phyloP scores from a whole-genome alignment of 2,113 vertebrate species.

The pig (Sus scrofa) region DNA sequence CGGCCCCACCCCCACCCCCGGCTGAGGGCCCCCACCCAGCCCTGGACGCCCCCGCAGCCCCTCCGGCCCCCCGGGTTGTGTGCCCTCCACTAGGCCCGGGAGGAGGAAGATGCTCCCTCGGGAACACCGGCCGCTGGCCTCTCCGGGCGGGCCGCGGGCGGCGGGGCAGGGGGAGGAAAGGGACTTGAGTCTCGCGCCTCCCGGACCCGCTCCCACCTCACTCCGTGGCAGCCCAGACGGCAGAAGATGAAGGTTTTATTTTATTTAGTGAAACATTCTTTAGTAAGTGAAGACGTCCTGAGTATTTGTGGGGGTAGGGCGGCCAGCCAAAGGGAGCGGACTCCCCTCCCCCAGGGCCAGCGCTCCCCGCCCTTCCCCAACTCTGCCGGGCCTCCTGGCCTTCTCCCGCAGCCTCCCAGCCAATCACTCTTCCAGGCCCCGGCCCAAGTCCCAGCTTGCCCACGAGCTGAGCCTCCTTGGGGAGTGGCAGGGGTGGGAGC shows the following conservation, averaged over 20 bases:
- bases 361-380: not conserved
- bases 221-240: not conserved
- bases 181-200: not conserved
- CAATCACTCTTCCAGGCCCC: constrained; percentile 29
- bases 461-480: not conserved
- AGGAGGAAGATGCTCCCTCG: not conserved
- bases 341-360: not conserved
- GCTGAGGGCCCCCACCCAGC: not conserved
- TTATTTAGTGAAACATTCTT: constrained; percentile 74
- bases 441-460: constrained; percentile 68
- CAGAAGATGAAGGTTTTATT: constrained; percentile 49
- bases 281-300: constrained; percentile 57
- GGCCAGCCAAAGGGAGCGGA: not conserved
- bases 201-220: not conserved
- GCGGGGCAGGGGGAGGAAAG: not conserved
- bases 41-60: not conserved
- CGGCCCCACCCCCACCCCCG: not conserved
- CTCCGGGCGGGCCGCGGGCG: not conserved
- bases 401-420: not conserved
- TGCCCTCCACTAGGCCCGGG: not conserved
- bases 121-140: not conserved
- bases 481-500: not conserved
- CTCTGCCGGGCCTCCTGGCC: not conserved
- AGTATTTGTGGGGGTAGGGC: not conserved
- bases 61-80: not conserved